Conservation (phyloP, 2,113 vertebrate species). For the Stegostoma tigrinum region DNA sequence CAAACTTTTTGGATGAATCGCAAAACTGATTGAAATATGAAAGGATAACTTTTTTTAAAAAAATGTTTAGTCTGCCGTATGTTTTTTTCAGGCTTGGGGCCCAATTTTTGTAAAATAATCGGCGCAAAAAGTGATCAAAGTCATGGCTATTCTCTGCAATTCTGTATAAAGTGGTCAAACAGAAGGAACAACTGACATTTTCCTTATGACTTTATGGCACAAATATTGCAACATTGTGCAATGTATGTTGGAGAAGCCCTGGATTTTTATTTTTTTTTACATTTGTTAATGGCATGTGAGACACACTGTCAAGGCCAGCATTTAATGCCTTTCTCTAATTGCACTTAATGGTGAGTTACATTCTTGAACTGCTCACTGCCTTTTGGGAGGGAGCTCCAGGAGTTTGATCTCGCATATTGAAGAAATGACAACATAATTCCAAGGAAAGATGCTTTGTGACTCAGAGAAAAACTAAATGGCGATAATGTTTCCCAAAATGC, state of each 20-base stretch:
- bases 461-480: too few relatives aligned
- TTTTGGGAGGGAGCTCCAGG: too few relatives aligned
- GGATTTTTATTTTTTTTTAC: not conserved
- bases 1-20: not conserved
- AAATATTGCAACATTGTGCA: not conserved
- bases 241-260: not conserved
- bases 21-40: not conserved
- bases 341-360: too few relatives aligned
- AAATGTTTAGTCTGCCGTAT: not conserved
- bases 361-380: too few relatives aligned
- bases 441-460: too few relatives aligned
- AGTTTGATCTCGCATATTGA: too few relatives aligned
- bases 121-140: not conserved
- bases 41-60: not conserved
- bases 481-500: too few relatives aligned
- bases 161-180: not conserved
- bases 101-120: not conserved
- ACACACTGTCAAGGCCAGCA: too few relatives aligned
- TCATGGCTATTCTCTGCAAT: not conserved
- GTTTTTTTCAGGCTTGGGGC: not conserved
- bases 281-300: too few relatives aligned
- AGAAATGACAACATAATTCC: too few relatives aligned
- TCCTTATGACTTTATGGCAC: not conserved
- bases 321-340: too few relatives aligned
- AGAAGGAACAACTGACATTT: not conserved